A percentile compares a stretch with the other conserved stretches of the same genome.
These are phyloP conservation scores for Hemiprocne comata DNA, from an alignment of 2,113 vertebrate genomes.

Conservation along the genomic window DNA sequence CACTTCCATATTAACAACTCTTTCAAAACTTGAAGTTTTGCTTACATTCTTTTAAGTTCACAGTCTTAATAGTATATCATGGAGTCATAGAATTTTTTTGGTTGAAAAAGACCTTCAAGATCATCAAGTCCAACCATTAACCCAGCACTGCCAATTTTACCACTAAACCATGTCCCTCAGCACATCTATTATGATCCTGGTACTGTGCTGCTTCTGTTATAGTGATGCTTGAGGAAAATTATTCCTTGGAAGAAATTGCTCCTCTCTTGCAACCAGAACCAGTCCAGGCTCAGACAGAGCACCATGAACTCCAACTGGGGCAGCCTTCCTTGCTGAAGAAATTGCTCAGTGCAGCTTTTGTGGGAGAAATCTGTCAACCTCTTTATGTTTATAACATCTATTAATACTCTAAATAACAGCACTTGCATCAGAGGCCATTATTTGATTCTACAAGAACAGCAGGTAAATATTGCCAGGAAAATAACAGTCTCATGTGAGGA, in stretches of 20 bases:
- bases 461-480: constrained; percentile 23
- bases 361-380: not conserved
- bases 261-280: not conserved
- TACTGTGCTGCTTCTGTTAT: not conserved
- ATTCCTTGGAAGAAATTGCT: not conserved
- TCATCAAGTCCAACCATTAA: too few relatives aligned
- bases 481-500: not conserved
- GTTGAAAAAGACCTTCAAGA: too few relatives aligned
- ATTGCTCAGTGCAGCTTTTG: not conserved
- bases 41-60: not conserved
- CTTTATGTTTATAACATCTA: not conserved
- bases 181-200: not conserved
- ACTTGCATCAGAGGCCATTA: not conserved
- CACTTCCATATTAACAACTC: not conserved
- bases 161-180: too few relatives aligned
- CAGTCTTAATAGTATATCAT: not conserved
- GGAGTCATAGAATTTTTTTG: too few relatives aligned
- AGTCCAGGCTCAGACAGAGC: not conserved
- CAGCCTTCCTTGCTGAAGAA: not conserved
- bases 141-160: too few relatives aligned
- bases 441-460: not conserved
- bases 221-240: not conserved
- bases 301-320: not conserved
- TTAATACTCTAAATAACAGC: not conserved
- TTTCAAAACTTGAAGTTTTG: not conserved